These are phyloP conservation scores for Bombus superbus DNA, from an alignment of 1,140 invertebrate genomes.

Conservation along the genomic window DNA sequence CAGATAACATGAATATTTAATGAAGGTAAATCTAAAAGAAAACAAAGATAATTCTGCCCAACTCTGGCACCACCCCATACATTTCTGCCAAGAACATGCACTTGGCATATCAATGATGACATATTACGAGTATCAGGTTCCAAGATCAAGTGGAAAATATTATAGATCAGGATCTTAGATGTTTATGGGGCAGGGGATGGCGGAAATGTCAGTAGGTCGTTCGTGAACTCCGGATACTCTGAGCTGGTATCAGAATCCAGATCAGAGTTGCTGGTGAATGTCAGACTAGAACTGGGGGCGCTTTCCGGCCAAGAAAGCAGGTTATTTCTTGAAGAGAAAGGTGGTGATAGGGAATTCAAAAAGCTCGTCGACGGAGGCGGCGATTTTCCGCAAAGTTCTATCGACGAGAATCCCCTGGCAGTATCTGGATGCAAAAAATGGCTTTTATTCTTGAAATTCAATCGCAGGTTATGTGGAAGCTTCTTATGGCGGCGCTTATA, in stretches of 20 bases:
- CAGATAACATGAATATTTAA: neutral
- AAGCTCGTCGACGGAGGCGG: conserved; percentile 81
- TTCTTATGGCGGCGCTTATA: conserved; percentile 75
- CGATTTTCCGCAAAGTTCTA: conserved; percentile 78
- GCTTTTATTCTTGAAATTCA: conserved; percentile 76
- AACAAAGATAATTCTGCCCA: neutral
- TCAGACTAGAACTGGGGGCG: conserved; percentile 79
- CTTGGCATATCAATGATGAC: neutral
- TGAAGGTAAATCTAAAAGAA: too few relatives aligned
- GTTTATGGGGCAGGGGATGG: conserved; percentile 78
- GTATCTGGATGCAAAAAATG: conserved; percentile 74
- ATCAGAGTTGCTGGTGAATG: conserved; percentile 81
- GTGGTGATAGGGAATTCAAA: conserved; percentile 79
- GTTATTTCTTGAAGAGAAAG: conserved; percentile 79
- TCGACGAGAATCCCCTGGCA: conserved; percentile 69
- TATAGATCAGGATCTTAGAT: neutral
- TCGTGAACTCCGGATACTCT: conserved; percentile 81
- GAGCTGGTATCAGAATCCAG: conserved; percentile 80
- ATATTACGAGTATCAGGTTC: neutral
- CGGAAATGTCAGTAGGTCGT: conserved; percentile 78
- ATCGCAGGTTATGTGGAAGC: conserved; percentile 71
- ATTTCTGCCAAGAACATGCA: conserved; percentile 24
- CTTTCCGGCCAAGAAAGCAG: conserved; percentile 80
- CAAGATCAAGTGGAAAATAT: neutral
- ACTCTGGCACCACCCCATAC: conserved; percentile 19